A percentile compares a stretch with the other conserved stretches of the same genome.
Evolutionary conservation across 2,888 invertebrate genomes (phyloP).

Genomic region (Eristalinus sepulchralis): DNA sequence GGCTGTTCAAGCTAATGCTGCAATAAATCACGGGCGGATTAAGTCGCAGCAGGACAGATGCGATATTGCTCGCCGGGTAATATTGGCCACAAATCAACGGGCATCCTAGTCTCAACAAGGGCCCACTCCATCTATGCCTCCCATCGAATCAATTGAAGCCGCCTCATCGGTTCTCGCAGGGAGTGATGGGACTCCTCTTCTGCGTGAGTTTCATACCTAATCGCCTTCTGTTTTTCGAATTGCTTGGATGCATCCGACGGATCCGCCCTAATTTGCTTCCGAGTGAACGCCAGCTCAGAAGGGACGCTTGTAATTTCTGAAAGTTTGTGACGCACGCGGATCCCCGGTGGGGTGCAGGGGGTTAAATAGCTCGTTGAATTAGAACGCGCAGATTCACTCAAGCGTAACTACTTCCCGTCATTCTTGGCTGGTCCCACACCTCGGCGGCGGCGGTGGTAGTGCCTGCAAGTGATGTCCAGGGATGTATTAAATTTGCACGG

Average conservation of each 20-base stretch:
- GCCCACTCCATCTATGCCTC: background rate
- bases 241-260: background rate
- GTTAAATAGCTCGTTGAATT: background rate
- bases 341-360: too few species aligned
- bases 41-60: slow-evolving; percentile 38
- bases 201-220: background rate
- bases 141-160: slow-evolving; percentile 38
- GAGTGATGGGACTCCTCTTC: background rate
- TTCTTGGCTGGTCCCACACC: slow-evolving; percentile 8
- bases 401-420: background rate
- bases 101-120: slow-evolving; percentile 30
- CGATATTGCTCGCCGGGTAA: slow-evolving; percentile 22
- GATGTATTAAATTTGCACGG: slow-evolving; percentile 46
- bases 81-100: slow-evolving; percentile 19
- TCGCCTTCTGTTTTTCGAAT: background rate
- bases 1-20: slow-evolving; percentile 46
- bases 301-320: background rate
- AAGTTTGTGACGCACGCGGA: background rate
- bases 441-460: background rate
- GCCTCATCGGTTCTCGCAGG: background rate
- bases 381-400: background rate
- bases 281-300: background rate
- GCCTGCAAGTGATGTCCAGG: slow-evolving; percentile 35
- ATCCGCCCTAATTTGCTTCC: background rate
- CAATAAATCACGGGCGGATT: slow-evolving; percentile 67